Evolutionary conservation across 2,888 invertebrate species (phyloP).

Genomic region (Phymatocera aterrima): DNA sequence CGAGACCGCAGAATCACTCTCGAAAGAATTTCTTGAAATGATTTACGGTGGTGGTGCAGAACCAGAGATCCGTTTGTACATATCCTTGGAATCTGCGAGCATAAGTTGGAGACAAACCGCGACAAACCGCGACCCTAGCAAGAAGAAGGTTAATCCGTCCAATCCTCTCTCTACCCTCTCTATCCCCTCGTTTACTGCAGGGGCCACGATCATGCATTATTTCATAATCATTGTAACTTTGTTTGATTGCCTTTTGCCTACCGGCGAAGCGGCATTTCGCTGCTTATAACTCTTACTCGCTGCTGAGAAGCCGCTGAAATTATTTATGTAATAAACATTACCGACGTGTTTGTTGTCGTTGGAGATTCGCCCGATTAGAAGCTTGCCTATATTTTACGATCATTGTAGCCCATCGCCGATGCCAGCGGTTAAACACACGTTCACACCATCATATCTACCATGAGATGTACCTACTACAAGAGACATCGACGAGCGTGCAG

Average conservation of each 20-base stretch:
- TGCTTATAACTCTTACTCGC: constrained; percentile 1
- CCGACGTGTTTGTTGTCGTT: constrained; percentile 37
- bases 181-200: constrained; percentile 12
- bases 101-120: constrained; percentile 33
- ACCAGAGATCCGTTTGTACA: constrained; percentile 22
- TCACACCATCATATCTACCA: neutral
- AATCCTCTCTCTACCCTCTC: constrained; percentile 39
- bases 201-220: constrained; percentile 41
- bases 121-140: constrained; percentile 45
- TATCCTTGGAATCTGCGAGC: constrained; percentile 42
- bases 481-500: neutral
- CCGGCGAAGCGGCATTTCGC: constrained; percentile 9
- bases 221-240: constrained; percentile 43
- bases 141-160: constrained; percentile 45
- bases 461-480: neutral
- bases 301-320: constrained; percentile 1
- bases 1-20: constrained; percentile 46
- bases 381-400: constrained; percentile 25
- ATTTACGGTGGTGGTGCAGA: constrained; percentile 38
- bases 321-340: constrained; percentile 32
- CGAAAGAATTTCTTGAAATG: constrained; percentile 45
- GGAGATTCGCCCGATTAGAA: constrained; percentile 33
- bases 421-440: neutral
- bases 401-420: constrained; percentile 19
- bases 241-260: constrained; percentile 18